phyloP scores from a whole-genome alignment of 2,888 invertebrate species.

The Clusia tigrina region DNA sequence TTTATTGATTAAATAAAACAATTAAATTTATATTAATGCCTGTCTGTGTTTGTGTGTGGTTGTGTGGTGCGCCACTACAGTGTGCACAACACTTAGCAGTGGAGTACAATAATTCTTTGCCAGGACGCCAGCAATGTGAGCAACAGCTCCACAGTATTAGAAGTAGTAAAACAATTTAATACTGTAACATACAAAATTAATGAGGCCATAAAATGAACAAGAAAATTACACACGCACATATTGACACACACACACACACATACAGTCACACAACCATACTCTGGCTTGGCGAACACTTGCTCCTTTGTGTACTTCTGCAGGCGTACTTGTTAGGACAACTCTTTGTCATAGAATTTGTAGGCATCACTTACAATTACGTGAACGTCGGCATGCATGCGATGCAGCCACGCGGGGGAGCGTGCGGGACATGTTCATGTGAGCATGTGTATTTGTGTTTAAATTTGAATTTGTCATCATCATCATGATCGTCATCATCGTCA shows the following conservation, averaged over 20 bases:
- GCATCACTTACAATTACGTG: background rate
- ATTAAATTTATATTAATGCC: slow-evolving; percentile 57
- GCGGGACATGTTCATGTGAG: background rate
- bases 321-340: slow-evolving; percentile 2
- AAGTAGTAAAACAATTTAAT: slow-evolving; percentile 40
- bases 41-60: too few species aligned
- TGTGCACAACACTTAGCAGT: background rate
- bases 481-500: too few species aligned
- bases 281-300: background rate
- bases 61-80: background rate
- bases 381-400: background rate
- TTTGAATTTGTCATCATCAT: too few species aligned
- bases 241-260: slow-evolving; percentile 1
- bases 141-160: slow-evolving; percentile 19
- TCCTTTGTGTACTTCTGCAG: too few species aligned
- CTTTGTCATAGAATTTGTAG: background rate
- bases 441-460: slow-evolving; percentile 8
- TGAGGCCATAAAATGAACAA: slow-evolving; percentile 55
- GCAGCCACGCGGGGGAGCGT: background rate
- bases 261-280: background rate
- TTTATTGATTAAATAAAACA: slow-evolving; percentile 58
- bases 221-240: slow-evolving; percentile 28
- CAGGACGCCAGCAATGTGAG: background rate
- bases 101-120: too few species aligned
- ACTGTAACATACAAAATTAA: slow-evolving; percentile 57